Evolutionary conservation across 2,888 invertebrate species (phyloP), one percentile per base, ranked within the genome.

Genomic region (Rhagonycha lutea): DNA sequence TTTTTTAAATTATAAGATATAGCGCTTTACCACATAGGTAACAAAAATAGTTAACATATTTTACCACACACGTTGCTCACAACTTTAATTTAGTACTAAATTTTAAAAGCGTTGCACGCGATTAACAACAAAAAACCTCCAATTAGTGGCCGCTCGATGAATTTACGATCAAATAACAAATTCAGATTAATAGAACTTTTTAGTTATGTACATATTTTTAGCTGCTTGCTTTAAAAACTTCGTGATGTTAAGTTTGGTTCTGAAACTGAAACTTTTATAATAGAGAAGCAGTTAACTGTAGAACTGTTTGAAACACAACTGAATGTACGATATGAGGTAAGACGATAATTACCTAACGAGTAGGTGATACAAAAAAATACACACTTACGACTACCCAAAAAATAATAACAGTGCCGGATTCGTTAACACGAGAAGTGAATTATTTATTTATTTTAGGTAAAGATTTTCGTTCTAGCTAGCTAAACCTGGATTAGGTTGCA

Each of bases 291-390:
- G 81, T 75, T 78, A 68, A 71, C 80, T 65, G 75, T 72, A 68
- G 73, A 79, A 32, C 75, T 78, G 81, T 79, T 82, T 81, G 78
- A 77, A 79, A 79, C 79, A 80, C 74, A 78, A 82, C 82, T 82
- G 82, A 78, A 61, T 72, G 68, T 70, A 73, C 79, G 73, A 78
- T 70, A 73, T 79, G 73, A 78, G 79, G 76, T 29, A 10, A 29
- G 29, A 29, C 29, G 11, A 11, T 29, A 11, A n/a, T n/a, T 47
- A 47, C 47, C n/a, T 7, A n/a, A n/a, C n/a, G n/a, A 2, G n/a
- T 47, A 2, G 47, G 47, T 32, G 32, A 32, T 32, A 12, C 32
- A 12, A 11, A 12, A 4, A 47, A n/a, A n/a, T n/a, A 32, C 47
- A 47, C 7, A 47, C 47, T n/a, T 47, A 47, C 12, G 63, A 63